phyloP scores from a whole-genome alignment of 2,113 vertebrate genomes.

The Siniperca knerii region DNA sequence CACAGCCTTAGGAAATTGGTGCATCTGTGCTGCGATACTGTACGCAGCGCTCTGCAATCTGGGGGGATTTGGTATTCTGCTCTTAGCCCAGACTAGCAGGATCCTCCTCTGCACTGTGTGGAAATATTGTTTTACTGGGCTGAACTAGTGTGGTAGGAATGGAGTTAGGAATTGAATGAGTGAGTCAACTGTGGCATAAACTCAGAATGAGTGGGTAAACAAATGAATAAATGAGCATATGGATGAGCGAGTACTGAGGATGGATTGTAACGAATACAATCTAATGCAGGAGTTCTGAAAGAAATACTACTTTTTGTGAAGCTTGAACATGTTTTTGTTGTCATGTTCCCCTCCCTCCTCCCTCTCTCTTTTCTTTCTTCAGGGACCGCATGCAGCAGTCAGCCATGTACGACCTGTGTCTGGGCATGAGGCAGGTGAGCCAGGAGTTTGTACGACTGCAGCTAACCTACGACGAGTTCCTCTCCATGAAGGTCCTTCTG shows the following conservation, averaged over 20 bases:
- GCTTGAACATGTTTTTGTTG: neutral
- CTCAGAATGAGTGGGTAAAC: slow-evolving; percentile 13
- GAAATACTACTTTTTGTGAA: neutral
- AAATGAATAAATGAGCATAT: neutral
- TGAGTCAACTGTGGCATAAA: slow-evolving; percentile 8
- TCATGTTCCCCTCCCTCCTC: neutral
- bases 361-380: slow-evolving; percentile 17
- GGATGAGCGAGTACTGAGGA: neutral
- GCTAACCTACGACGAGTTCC: slow-evolving; percentile 97
- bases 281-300: neutral
- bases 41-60: slow-evolving; percentile 69
- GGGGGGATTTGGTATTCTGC: slow-evolving; percentile 77
- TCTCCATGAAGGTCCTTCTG: slow-evolving; percentile 97
- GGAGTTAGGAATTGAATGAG: slow-evolving; percentile 15
- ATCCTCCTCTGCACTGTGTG: slow-evolving; percentile 67
- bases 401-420: slow-evolving; percentile 98
- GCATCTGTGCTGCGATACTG: slow-evolving; percentile 68
- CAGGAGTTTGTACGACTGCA: slow-evolving; percentile 98
- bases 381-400: slow-evolving; percentile 99
- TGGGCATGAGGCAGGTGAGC: slow-evolving; percentile 98
- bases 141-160: slow-evolving; percentile 39
- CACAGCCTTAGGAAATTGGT: slow-evolving; percentile 53
- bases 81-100: slow-evolving; percentile 63
- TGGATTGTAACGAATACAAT: neutral
- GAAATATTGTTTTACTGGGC: slow-evolving; percentile 57